These are phyloP conservation scores for human (Homo sapiens) DNA, from an alignment of 2,113 vertebrate genomes.

Conservation along the genomic window GRCh38 chr11:16092501-16093000, in stretches of 20 bases:
- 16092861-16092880: conserved; percentile 76
- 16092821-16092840: conserved; percentile 64
- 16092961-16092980: conserved; percentile 80
- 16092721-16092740: conserved; percentile 72
- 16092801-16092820: conserved; percentile 55
- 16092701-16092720: conserved; percentile 77
- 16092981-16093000: conserved; percentile 86
- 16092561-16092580: conserved; percentile 96
- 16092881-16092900: conserved; percentile 83
- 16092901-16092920: conserved; percentile 68
- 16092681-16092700: conserved; percentile 86
- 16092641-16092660: conserved; percentile 84
- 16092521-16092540: conserved; percentile 92
- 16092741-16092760: conserved; percentile 69
- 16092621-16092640: conserved; percentile 89
- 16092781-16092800: conserved; percentile 49
- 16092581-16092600: conserved; percentile 95
- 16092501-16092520: conserved; percentile 98
- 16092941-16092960: conserved; percentile 83
- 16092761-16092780: conserved; percentile 77
- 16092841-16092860: conserved; percentile 74
- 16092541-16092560: conserved; percentile 96
- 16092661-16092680: conserved; percentile 85
- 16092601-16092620: conserved; percentile 91
- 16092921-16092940: conserved; percentile 83